A percentile compares a stretch with the other conserved stretches of the same genome.
These are phyloP conservation scores for Bolborhynchus lineola DNA, from an alignment of 2,113 vertebrate genomes.

Conservation along the genomic window DNA sequence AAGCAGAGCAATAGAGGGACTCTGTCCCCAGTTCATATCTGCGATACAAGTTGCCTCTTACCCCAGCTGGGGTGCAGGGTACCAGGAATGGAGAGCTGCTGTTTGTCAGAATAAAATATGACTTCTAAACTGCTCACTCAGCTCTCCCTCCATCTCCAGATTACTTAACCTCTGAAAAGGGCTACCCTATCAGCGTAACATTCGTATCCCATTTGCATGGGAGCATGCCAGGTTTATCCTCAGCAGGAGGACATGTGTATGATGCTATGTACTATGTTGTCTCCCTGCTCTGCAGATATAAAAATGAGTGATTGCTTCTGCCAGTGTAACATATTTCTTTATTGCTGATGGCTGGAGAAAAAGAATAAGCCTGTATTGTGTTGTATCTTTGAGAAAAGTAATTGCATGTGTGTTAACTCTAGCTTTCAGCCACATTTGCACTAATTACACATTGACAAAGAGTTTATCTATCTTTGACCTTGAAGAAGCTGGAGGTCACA, in stretches of 20 bases:
- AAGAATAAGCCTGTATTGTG: neutral
- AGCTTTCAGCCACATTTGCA: neutral
- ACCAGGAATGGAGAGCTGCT: neutral
- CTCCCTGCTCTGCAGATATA: neutral
- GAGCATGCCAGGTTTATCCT: neutral
- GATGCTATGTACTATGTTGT: neutral
- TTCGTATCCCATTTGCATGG: neutral
- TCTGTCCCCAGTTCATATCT: neutral
- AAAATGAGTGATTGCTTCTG: neutral
- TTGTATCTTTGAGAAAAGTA: neutral
- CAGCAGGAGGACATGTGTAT: neutral
- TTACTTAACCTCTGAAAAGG: neutral
- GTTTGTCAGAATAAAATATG: neutral
- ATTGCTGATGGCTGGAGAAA: neutral
- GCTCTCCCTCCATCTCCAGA: neutral
- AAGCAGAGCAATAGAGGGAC: neutral
- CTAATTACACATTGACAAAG: neutral
- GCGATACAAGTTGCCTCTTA: neutral
- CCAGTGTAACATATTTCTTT: neutral
- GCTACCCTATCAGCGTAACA: neutral
- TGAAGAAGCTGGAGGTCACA: neutral
- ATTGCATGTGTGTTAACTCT: neutral
- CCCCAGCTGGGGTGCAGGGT: rapidly evolving
- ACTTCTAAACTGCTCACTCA: neutral
- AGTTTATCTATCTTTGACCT: neutral